Conservation (phyloP, 2,888 invertebrate species). For the Spisula solida region DNA sequence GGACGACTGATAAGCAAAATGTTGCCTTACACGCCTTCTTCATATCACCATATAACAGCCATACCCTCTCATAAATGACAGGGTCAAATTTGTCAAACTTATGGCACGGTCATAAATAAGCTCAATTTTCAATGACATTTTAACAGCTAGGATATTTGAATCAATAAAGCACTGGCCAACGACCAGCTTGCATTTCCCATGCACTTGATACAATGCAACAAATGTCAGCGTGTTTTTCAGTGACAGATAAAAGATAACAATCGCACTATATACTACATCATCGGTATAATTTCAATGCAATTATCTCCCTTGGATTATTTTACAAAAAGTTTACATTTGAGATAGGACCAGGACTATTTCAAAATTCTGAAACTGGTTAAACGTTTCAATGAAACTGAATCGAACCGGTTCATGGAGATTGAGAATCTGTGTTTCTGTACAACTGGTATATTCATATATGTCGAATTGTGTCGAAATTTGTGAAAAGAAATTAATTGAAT, state of each 20-base stretch:
- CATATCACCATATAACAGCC: background rate
- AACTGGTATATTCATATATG: too few species aligned
- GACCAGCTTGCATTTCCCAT: slow-evolving; percentile 19
- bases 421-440: too few species aligned
- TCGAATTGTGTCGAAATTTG: too few species aligned
- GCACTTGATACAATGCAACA: background rate
- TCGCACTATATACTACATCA: background rate
- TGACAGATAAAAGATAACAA: background rate
- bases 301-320: background rate
- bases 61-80: slow-evolving; percentile 6
- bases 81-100: slow-evolving; percentile 12
- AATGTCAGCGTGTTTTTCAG: background rate
- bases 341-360: too few species aligned
- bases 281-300: background rate
- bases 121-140: slow-evolving; percentile 12
- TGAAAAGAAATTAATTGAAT: too few species aligned
- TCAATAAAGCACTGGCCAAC: background rate
- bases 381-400: too few species aligned
- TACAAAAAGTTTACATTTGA: too few species aligned
- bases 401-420: too few species aligned
- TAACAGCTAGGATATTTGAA: background rate
- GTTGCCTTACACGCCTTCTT: background rate
- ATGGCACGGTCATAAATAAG: slow-evolving; percentile 18
- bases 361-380: too few species aligned
- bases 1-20: slow-evolving; percentile 10